Conservation (phyloP, 2,113 vertebrate genomes). For the Pelecanus crispus region DNA sequence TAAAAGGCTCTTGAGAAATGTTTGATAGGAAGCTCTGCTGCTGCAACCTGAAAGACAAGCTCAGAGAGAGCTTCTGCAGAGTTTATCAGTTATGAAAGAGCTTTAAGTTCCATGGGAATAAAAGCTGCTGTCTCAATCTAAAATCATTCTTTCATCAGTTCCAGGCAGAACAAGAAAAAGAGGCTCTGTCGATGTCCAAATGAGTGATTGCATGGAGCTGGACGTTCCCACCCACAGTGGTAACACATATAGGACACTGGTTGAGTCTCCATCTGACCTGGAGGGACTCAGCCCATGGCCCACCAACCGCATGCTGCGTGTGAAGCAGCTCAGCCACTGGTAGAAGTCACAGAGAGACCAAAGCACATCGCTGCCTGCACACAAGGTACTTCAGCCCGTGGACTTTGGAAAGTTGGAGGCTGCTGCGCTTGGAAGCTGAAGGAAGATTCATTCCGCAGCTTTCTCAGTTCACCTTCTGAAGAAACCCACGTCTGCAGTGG, state of each 20-base stretch:
- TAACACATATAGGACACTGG: background rate
- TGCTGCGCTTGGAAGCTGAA: background rate
- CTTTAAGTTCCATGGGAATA: background rate
- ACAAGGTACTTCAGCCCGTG: background rate
- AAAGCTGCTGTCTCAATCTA: background rate
- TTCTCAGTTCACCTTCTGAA: background rate
- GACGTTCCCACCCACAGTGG: background rate
- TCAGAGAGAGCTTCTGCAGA: background rate
- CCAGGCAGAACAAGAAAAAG: background rate
- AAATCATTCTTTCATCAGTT: background rate
- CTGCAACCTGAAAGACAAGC: slow-evolving; percentile 10
- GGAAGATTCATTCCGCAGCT: background rate
- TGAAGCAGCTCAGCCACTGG: background rate
- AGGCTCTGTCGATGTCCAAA: background rate
- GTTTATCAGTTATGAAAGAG: background rate
- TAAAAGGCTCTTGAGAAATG: slow-evolving; percentile 22
- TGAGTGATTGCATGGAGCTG: background rate
- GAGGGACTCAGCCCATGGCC: background rate
- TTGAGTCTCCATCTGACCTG: background rate
- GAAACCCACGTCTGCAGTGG: background rate
- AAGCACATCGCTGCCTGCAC: background rate
- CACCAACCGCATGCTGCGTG: background rate
- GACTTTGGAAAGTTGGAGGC: background rate
- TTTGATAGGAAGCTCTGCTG: background rate
- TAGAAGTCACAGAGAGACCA: background rate